Percentiles rank a stretch among this genome's conserved stretches.
These are phyloP conservation scores for Sebastes minor DNA, from an alignment of 2,797 vertebrate genomes.

Conservation along the genomic window DNA sequence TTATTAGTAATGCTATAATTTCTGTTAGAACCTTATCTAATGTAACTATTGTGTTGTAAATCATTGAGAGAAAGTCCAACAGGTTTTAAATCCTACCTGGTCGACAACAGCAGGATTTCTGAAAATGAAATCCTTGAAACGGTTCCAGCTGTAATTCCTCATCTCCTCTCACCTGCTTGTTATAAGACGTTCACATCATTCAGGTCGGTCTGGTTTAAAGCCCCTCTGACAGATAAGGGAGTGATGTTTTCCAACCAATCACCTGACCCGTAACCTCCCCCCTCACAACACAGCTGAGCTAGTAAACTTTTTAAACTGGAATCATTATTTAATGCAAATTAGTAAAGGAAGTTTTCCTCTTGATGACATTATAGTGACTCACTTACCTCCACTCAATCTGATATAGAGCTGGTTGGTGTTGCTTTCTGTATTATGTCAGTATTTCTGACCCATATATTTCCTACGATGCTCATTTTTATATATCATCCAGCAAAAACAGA, in stretches of 20 bases:
- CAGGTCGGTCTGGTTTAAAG: slow-evolving; percentile 51
- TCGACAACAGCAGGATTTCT: slow-evolving; percentile 52
- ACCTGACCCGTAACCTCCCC: slow-evolving; percentile 25
- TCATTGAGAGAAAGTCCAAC: background rate
- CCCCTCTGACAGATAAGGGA: slow-evolving; percentile 14
- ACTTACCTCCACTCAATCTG: background rate
- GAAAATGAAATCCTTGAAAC: slow-evolving; percentile 61
- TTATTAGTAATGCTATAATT: too few relatives aligned
- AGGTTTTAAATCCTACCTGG: slow-evolving; percentile 53
- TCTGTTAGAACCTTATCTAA: background rate
- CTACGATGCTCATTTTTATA: background rate
- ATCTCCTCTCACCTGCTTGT: slow-evolving; percentile 39
- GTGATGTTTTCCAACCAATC: slow-evolving; percentile 51
- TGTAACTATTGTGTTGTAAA: background rate
- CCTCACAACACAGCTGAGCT: background rate
- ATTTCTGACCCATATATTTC: background rate
- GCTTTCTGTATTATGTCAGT: background rate
- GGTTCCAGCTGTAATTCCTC: slow-evolving; percentile 56
- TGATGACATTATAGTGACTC: background rate
- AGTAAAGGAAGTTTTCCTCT: background rate
- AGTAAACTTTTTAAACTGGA: background rate
- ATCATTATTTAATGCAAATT: background rate
- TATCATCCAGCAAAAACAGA: background rate
- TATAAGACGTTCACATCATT: slow-evolving; percentile 3
- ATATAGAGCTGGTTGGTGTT: background rate